These are phyloP conservation scores for Noturus placidus DNA, from an alignment of 2,113 vertebrate species.

Conservation along the genomic window DNA sequence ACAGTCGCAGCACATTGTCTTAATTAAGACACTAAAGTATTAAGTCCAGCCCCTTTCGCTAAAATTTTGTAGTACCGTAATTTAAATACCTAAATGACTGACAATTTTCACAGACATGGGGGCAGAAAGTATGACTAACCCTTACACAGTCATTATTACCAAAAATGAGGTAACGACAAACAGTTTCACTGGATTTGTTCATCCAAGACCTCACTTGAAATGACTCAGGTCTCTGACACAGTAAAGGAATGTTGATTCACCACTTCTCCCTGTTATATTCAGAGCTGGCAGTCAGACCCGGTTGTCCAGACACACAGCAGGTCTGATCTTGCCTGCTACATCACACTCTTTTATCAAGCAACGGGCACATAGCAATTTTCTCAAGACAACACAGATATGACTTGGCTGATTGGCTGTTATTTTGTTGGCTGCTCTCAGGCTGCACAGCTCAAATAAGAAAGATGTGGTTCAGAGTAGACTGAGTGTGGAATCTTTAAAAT, in stretches of 20 bases:
- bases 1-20: not conserved
- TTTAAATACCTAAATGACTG: not conserved
- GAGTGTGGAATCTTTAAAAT: conserved; percentile 12
- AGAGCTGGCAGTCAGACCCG: conserved; percentile 46
- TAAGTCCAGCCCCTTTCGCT: not conserved
- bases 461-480: not conserved
- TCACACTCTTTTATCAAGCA: conserved; percentile 26
- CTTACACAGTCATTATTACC: not conserved
- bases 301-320: conserved; percentile 58
- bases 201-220: not conserved
- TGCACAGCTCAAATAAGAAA: conserved; percentile 15
- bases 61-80: too few species aligned
- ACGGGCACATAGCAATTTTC: conserved; percentile 44
- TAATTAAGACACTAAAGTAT: not conserved
- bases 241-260: conserved; percentile 41
- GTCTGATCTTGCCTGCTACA: conserved; percentile 55
- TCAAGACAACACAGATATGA: conserved; percentile 33
- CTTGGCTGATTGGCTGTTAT: conserved; percentile 37
- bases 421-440: conserved; percentile 19
- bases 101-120: not conserved
- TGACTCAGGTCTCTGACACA: conserved; percentile 13
- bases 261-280: conserved; percentile 25
- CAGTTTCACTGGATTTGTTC: not conserved
- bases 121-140: not conserved
- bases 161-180: not conserved